A percentile compares a stretch with the other conserved stretches of the same genome.
Conservation (phyloP, 2,888 invertebrate genomes). For the Diachrysia chrysitis region DNA sequence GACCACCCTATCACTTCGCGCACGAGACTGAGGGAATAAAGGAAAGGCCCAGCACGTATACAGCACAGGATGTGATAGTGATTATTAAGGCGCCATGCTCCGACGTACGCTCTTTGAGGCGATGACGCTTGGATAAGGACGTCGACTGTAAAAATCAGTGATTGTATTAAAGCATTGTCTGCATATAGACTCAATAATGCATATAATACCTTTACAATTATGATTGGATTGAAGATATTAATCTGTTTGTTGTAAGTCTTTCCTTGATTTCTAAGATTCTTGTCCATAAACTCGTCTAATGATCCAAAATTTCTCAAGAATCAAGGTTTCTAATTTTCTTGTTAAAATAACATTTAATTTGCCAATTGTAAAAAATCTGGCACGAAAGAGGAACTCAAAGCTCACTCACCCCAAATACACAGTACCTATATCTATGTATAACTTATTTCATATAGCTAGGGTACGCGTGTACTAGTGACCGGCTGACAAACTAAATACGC, state of each 20-base stretch:
- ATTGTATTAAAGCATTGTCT: neutral
- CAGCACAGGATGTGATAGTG: constrained; percentile 32
- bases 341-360: neutral
- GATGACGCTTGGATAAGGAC: neutral
- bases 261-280: neutral
- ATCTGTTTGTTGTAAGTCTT: too few species aligned
- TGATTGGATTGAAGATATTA: too few species aligned
- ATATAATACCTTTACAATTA: too few species aligned
- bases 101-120: constrained; percentile 1
- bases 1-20: constrained; percentile 41
- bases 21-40: constrained; percentile 34
- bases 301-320: too few species aligned
- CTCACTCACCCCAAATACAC: neutral
- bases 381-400: neutral
- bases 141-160: neutral
- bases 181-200: neutral
- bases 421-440: constrained; percentile 9
- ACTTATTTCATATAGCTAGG: constrained; percentile 7
- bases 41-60: constrained; percentile 7
- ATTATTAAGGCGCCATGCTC: constrained; percentile 8
- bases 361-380: neutral
- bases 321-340: too few species aligned
- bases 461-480: constrained; percentile 37
- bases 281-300: neutral
- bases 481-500: constrained; percentile 38